Evolutionary conservation across 2,797 vertebrate species (phyloP).

Genomic region (Coreius guichenoti): DNA sequence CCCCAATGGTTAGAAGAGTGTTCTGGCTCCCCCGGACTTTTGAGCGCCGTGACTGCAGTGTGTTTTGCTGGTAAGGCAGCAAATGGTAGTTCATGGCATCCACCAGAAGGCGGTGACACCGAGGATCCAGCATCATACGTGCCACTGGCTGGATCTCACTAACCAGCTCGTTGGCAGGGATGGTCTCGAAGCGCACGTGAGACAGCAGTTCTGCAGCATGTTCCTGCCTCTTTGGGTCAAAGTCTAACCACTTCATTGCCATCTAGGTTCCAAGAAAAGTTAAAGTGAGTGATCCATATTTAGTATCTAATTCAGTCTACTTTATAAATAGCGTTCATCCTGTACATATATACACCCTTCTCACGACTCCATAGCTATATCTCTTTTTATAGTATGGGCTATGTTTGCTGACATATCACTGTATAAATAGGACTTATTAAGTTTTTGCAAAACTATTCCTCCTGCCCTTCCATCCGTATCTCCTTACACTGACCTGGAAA

Average conservation of each 20-base stretch:
- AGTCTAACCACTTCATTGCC: conserved; percentile 86
- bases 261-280: conserved; percentile 67
- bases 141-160: conserved; percentile 85
- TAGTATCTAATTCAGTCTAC: conserved; percentile 19
- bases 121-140: conserved; percentile 85
- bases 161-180: conserved; percentile 85
- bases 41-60: conserved; percentile 82
- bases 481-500: conserved; percentile 79
- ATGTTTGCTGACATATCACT: conserved; percentile 35
- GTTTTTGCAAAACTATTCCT: neutral
- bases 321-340: conserved; percentile 48
- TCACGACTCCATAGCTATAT: conserved; percentile 15
- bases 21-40: conserved; percentile 81
- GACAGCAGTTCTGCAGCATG: conserved; percentile 82
- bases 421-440: conserved; percentile 33
- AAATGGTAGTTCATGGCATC: conserved; percentile 92
- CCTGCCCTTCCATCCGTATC: neutral
- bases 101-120: conserved; percentile 86
- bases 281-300: conserved; percentile 31
- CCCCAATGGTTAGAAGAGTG: conserved; percentile 81
- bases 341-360: conserved; percentile 26
- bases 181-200: conserved; percentile 83
- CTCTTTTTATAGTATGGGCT: conserved; percentile 45
- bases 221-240: conserved; percentile 76
- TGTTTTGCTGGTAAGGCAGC: conserved; percentile 87